Percentiles rank a stretch among this genome's conserved stretches.
These are phyloP conservation scores for Drosophila sucinea DNA, from an alignment of 1,140 invertebrate species.

Conservation along the genomic window DNA sequence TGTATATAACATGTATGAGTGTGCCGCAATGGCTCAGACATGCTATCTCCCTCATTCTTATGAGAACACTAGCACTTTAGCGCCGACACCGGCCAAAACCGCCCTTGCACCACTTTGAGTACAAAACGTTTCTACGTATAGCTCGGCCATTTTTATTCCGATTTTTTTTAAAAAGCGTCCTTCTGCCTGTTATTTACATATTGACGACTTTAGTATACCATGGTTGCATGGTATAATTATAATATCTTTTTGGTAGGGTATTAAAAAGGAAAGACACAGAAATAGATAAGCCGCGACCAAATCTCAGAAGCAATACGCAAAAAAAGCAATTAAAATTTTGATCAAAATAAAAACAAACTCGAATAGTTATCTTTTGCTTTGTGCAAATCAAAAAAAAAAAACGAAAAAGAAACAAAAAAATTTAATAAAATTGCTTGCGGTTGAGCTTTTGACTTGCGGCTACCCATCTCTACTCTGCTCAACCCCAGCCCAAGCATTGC, in stretches of 20 bases:
- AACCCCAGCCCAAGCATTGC: neutral
- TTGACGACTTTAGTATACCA: no score
- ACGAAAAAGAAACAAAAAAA: conserved; percentile 21
- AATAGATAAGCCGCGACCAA: conserved; percentile 50
- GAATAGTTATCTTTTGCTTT: conserved; percentile 48
- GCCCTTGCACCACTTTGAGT: no score
- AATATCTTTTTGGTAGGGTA: conserved; percentile 12
- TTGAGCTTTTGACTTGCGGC: conserved; percentile 75
- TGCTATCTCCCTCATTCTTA: no score
- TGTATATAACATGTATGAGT: no score
- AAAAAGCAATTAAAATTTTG: conserved; percentile 76
- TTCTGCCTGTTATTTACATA: no score
- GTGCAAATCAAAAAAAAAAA: conserved; percentile 5
- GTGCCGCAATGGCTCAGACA: no score
- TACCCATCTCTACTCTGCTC: neutral
- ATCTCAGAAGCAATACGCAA: conserved; percentile 30
- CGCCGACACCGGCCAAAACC: no score
- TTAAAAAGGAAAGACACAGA: conserved; percentile 24
- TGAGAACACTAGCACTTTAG: no score
- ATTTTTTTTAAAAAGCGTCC: no score
- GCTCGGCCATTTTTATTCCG: no score
- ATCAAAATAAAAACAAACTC: conserved; percentile 49
- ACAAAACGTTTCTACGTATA: no score
- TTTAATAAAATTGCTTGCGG: conserved; percentile 78
- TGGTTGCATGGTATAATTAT: neutral